Conservation (phyloP, 2,113 vertebrate genomes). For the Conger conger region DNA sequence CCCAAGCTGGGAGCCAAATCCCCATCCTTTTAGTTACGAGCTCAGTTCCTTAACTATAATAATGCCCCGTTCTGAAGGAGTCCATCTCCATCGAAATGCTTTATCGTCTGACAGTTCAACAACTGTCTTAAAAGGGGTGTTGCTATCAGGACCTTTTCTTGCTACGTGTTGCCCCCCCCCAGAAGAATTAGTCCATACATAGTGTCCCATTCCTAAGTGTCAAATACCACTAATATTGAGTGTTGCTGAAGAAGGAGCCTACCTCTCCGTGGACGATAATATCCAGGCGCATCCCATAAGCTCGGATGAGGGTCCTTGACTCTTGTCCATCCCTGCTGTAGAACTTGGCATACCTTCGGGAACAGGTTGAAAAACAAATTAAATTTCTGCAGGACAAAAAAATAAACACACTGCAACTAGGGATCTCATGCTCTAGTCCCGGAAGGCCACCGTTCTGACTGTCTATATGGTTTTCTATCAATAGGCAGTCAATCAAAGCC, state of each 20-base stretch:
- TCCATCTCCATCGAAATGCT: too few relatives aligned
- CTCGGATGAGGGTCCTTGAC: constrained; percentile 80
- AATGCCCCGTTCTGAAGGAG: background rate
- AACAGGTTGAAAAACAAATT: background rate
- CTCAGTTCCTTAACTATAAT: background rate
- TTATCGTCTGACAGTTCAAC: too few relatives aligned
- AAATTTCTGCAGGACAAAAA: background rate
- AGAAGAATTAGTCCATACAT: too few relatives aligned
- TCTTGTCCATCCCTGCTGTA: constrained; percentile 70
- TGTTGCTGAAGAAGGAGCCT: constrained; percentile 7
- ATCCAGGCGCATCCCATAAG: constrained; percentile 84
- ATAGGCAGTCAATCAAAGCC: too few relatives aligned
- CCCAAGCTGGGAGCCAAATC: background rate
- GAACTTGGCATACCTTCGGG: constrained; percentile 79
- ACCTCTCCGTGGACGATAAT: constrained; percentile 88
- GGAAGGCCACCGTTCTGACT: too few relatives aligned
- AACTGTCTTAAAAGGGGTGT: too few relatives aligned
- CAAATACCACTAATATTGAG: background rate
- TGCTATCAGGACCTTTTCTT: too few relatives aligned
- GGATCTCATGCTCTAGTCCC: too few relatives aligned
- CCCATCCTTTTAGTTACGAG: background rate
- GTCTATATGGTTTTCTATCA: too few relatives aligned
- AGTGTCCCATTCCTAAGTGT: background rate
- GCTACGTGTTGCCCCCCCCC: too few relatives aligned
- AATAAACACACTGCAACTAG: background rate